Evolutionary conservation across 2,888 invertebrate species (phyloP).

Genomic region (Aspidiotus destructor): DNA sequence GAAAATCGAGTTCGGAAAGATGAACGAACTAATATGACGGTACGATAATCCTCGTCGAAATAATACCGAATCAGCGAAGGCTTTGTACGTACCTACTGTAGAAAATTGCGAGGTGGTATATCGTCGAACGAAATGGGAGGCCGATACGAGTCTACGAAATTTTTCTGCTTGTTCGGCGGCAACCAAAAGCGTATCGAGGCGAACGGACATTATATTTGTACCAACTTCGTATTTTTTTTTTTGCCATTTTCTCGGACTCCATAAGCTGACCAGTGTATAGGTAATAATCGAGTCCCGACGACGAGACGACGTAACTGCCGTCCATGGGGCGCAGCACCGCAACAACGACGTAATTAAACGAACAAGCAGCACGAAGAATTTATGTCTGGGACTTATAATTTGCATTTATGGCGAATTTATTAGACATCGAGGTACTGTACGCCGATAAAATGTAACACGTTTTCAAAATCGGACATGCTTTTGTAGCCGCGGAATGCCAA

Average conservation of each 20-base stretch:
- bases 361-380: not conserved
- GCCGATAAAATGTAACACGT: constrained; percentile 31
- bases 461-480: constrained; percentile 26
- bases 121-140: not conserved
- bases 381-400: constrained; percentile 20
- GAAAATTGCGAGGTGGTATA: not conserved
- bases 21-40: constrained; percentile 14
- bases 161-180: not conserved
- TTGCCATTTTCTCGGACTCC: not conserved
- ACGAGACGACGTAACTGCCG: not conserved
- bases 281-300: not conserved
- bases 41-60: constrained; percentile 16
- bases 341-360: not conserved
- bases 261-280: not conserved
- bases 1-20: constrained; percentile 9
- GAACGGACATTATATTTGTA: not conserved
- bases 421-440: constrained; percentile 14
- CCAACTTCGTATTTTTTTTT: no score
- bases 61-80: constrained; percentile 10
- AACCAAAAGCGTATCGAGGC: constrained; percentile 1
- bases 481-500: constrained; percentile 29
- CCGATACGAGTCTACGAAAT: not conserved
- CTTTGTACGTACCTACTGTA: not conserved
- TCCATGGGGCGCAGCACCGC: not conserved
- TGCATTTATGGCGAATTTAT: constrained; percentile 31